Conservation (phyloP, 2,113 vertebrate species). For the Pedetes capensis region DNA sequence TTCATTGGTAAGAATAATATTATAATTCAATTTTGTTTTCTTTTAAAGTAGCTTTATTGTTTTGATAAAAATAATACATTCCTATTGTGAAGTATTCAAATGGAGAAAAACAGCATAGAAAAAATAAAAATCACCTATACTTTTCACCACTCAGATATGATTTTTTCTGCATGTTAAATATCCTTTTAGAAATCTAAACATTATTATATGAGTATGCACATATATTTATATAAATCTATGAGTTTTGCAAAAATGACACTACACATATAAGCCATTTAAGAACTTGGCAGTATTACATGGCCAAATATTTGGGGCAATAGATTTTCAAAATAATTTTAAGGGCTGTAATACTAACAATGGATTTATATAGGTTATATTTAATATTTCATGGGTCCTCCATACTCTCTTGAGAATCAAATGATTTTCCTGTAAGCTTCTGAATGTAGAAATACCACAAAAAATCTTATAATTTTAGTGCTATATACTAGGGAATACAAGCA, state of each 20-base stretch:
- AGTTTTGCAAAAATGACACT: constrained; percentile 19
- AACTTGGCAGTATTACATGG: not conserved
- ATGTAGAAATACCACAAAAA: constrained; percentile 14
- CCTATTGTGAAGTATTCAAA: constrained; percentile 27
- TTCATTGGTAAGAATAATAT: not conserved
- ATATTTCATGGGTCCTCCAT: not conserved
- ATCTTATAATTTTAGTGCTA: not conserved
- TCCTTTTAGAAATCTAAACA: not conserved
- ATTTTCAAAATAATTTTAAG: constrained; percentile 32
- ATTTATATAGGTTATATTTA: not conserved
- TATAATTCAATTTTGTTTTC: not conserved
- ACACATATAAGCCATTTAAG: not conserved
- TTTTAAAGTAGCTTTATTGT: constrained; percentile 2
- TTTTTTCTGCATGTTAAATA: not conserved
- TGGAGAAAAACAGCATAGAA: constrained; percentile 32
- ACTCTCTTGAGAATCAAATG: not conserved
- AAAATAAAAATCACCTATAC: not conserved
- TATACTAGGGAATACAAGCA: not conserved
- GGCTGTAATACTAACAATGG: not conserved
- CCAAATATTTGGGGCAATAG: constrained; percentile 3
- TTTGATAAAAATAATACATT: constrained; percentile 28
- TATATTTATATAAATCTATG: not conserved
- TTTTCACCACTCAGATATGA: constrained; percentile 16
- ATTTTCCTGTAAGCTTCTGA: not conserved
- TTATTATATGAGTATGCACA: not conserved